Evolutionary conservation across 2,888 invertebrate species (phyloP).

Genomic region (Plagodis dolabraria): DNA sequence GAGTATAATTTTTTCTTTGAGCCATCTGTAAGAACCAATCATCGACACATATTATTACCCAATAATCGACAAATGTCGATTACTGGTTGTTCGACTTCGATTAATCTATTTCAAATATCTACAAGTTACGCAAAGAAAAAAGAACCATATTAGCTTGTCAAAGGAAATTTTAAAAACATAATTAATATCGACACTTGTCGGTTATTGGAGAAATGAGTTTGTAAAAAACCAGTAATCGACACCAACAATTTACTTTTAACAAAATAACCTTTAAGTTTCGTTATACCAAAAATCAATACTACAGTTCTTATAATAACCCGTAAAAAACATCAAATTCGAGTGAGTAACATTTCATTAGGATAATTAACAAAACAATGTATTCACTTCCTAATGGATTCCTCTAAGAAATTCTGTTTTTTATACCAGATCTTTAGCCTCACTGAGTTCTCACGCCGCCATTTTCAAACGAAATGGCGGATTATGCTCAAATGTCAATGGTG

Average conservation of each 20-base stretch:
- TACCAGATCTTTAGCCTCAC: neutral
- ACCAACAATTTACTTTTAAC: neutral
- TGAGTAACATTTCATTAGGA: neutral
- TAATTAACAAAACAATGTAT: neutral
- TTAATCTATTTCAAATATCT: neutral
- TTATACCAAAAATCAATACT: neutral
- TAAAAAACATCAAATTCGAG: neutral
- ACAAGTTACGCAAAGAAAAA: too few relatives aligned
- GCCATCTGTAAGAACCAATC: conserved; percentile 21
- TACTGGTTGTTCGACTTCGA: conserved; percentile 3
- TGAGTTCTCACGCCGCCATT: neutral
- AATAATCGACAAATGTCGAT: conserved; percentile 6
- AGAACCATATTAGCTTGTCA: too few relatives aligned
- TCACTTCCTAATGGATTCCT: neutral
- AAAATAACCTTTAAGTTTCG: neutral
- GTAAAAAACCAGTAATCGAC: neutral
- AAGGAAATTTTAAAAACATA: too few relatives aligned
- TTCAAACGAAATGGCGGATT: neutral
- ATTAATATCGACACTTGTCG: neutral
- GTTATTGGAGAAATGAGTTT: neutral
- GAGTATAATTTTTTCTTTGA: conserved; percentile 28
- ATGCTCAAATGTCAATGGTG: neutral
- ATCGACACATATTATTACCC: neutral
- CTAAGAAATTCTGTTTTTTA: neutral
- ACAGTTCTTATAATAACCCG: neutral